phyloP scores from a whole-genome alignment of 2,888 invertebrate species.

The Leptura quadrifasciata region DNA sequence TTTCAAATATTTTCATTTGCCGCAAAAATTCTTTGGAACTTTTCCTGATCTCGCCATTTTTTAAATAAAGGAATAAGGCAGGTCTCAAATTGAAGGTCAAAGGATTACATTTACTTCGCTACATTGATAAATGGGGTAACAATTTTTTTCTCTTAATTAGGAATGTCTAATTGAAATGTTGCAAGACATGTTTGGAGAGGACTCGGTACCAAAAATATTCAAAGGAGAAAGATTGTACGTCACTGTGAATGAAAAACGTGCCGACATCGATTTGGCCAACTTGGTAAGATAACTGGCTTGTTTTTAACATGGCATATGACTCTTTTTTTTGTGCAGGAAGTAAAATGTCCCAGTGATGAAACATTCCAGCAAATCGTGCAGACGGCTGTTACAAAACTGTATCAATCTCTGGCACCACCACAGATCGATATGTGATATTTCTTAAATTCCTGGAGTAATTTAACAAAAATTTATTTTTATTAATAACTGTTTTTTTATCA shows the following conservation, averaged over 20 bases:
- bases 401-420: slow-evolving; percentile 84
- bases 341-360: slow-evolving; percentile 88
- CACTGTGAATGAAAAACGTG: slow-evolving; percentile 88
- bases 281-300: slow-evolving; percentile 77
- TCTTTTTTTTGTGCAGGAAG: slow-evolving; percentile 77
- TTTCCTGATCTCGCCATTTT: no score
- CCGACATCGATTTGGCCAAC: slow-evolving; percentile 88
- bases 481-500: not conserved
- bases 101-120: not conserved
- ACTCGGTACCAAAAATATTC: slow-evolving; percentile 94
- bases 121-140: no score
- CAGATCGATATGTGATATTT: slow-evolving; percentile 53
- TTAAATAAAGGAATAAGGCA: no score
- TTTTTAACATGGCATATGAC: slow-evolving; percentile 8
- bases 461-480: slow-evolving; percentile 1
- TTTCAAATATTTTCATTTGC: no score
- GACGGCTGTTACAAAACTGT: slow-evolving; percentile 89
- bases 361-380: slow-evolving; percentile 88
- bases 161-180: slow-evolving; percentile 93
- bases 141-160: slow-evolving; percentile 68
- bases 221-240: slow-evolving; percentile 92
- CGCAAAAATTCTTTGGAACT: no score
- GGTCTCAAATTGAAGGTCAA: no score
- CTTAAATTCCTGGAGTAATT: not conserved
- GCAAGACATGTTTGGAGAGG: slow-evolving; percentile 96